These are phyloP conservation scores for Didymodactylos carnosus DNA, from an alignment of 2,888 invertebrate genomes.

Conservation along the genomic window DNA sequence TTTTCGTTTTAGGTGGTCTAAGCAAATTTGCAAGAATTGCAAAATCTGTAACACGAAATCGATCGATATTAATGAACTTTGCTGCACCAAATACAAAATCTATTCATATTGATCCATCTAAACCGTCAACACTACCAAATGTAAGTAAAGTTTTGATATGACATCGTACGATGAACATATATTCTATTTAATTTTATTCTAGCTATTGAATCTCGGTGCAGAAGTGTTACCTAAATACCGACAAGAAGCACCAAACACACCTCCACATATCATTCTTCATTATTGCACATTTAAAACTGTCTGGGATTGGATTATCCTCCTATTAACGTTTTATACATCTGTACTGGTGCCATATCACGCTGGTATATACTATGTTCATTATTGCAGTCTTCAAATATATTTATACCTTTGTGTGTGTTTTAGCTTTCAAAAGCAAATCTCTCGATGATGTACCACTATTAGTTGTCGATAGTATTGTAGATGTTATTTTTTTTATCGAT, in stretches of 20 bases:
- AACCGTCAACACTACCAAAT: slow-evolving; percentile 11
- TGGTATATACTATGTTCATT: too few relatives aligned
- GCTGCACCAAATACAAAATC: slow-evolving; percentile 37
- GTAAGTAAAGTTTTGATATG: neutral
- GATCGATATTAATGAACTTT: slow-evolving; percentile 71
- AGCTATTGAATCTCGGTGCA: slow-evolving; percentile 91
- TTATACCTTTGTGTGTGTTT: too few relatives aligned
- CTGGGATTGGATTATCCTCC: slow-evolving; percentile 99
- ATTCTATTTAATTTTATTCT: slow-evolving; percentile 16
- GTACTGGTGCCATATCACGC: slow-evolving; percentile 97
- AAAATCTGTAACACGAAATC: slow-evolving; percentile 80
- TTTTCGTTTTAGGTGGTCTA: slow-evolving; percentile 52
- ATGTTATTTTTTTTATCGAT: slow-evolving; percentile 99
- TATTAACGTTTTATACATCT: slow-evolving; percentile 97
- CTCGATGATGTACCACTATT: slow-evolving; percentile 35
- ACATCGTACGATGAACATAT: neutral
- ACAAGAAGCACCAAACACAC: slow-evolving; percentile 97
- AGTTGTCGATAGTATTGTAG: slow-evolving; percentile 61
- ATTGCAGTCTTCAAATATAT: too few relatives aligned
- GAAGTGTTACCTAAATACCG: slow-evolving; percentile 81
- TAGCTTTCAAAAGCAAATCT: slow-evolving; percentile 97
- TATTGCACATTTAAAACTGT: slow-evolving; percentile 78
- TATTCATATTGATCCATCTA: slow-evolving; percentile 8
- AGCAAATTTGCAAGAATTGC: slow-evolving; percentile 96
- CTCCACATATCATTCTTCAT: slow-evolving; percentile 94